phyloP scores from a whole-genome alignment of 2,797 vertebrate genomes.

The Austrolebias charrua region DNA sequence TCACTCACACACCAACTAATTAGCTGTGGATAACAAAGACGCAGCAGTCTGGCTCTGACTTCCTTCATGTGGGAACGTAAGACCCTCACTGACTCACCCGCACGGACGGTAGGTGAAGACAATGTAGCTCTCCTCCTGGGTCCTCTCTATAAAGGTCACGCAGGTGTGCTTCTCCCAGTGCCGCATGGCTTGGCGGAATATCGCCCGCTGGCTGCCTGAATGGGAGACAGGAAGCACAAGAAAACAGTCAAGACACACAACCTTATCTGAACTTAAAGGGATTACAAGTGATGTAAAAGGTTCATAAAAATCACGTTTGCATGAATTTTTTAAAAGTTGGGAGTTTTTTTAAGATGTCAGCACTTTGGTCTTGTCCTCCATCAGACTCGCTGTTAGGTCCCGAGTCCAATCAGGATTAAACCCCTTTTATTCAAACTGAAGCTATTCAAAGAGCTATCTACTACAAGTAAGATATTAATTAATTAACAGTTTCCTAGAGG shows the following conservation, averaged over 20 bases:
- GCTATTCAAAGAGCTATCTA: too few relatives aligned
- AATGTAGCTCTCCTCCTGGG: constrained; percentile 94
- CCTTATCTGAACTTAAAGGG: too few relatives aligned
- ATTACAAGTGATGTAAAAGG: too few relatives aligned
- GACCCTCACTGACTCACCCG: constrained; percentile 80
- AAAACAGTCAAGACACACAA: not conserved
- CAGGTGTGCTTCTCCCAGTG: constrained; percentile 98
- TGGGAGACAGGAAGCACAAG: constrained; percentile 38
- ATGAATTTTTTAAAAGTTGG: too few relatives aligned
- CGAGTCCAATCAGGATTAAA: too few relatives aligned
- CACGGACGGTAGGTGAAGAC: constrained; percentile 95
- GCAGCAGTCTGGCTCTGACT: constrained; percentile 41
- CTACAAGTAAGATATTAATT: too few relatives aligned
- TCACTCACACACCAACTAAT: constrained; percentile 63
- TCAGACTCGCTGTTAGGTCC: too few relatives aligned
- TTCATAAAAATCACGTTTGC: too few relatives aligned
- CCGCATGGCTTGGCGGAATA: constrained; percentile 97
- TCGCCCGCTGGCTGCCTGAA: constrained; percentile 93
- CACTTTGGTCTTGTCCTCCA: too few relatives aligned
- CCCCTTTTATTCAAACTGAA: too few relatives aligned
- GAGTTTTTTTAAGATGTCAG: too few relatives aligned
- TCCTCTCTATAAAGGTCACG: constrained; percentile 95
- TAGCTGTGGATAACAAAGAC: constrained; percentile 49
- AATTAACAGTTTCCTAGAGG: too few relatives aligned
- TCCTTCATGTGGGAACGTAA: constrained; percentile 40